phyloP scores from a whole-genome alignment of 2,888 invertebrate genomes.

The Rhorus exstirpatorius region DNA sequence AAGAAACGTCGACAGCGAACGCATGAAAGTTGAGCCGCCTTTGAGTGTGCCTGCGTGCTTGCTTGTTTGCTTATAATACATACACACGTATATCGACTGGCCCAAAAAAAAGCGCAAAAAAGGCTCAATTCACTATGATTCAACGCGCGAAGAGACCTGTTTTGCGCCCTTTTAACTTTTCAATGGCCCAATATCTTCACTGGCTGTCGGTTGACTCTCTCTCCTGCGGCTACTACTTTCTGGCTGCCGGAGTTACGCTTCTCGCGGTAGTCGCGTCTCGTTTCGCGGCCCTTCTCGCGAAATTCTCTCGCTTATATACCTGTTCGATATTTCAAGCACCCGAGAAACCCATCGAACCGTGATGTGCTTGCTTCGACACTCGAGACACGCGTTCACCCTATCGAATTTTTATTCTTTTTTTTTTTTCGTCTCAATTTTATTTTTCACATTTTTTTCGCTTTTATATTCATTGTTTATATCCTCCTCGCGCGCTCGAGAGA shows the following conservation, averaged over 20 bases:
- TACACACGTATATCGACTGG: background rate
- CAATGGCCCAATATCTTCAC: slow-evolving; percentile 12
- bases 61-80: slow-evolving; percentile 44
- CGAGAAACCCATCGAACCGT: slow-evolving; percentile 61
- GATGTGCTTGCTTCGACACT: slow-evolving; percentile 64
- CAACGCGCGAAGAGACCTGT: background rate
- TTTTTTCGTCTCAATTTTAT: background rate
- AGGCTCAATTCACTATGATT: background rate
- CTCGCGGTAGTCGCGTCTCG: slow-evolving; percentile 55
- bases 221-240: slow-evolving; percentile 54
- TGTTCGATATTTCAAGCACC: slow-evolving; percentile 52
- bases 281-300: slow-evolving; percentile 62
- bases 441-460: slow-evolving; percentile 11
- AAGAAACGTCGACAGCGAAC: slow-evolving; percentile 26
- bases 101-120: background rate
- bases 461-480: slow-evolving; percentile 37
- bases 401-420: slow-evolving; percentile 18
- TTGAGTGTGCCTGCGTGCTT: slow-evolving; percentile 56
- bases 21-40: slow-evolving; percentile 69
- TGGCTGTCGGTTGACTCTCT: background rate
- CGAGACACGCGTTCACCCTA: slow-evolving; percentile 64
- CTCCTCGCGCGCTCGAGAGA: slow-evolving; percentile 18
- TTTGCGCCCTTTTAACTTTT: slow-evolving; percentile 7
- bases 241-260: slow-evolving; percentile 68
- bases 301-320: slow-evolving; percentile 50